Conservation (phyloP, 2,888 invertebrate species). For the Dolomedes plantarius region DNA sequence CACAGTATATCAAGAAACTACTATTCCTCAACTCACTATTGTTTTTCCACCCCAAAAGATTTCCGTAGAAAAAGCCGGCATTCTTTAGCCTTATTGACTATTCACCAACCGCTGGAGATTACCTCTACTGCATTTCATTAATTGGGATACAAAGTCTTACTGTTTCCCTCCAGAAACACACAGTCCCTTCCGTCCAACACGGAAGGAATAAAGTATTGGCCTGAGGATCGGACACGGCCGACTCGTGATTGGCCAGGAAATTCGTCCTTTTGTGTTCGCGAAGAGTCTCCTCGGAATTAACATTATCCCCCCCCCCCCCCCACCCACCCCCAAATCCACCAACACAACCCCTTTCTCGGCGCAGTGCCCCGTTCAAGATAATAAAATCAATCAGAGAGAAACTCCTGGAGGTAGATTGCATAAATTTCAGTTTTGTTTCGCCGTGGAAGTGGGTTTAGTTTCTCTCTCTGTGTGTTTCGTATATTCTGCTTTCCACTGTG, state of each 20-base stretch:
- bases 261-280: constrained; percentile 4
- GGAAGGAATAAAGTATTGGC: constrained; percentile 8
- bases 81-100: background rate
- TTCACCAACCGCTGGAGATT: background rate
- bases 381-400: constrained; percentile 2
- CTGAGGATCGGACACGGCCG: background rate
- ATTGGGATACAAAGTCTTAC: background rate
- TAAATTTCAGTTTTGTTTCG: too few relatives aligned
- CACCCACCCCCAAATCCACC: background rate
- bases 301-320: background rate
- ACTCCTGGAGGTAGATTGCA: background rate
- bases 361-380: too few relatives aligned
- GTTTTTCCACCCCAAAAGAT: too few relatives aligned
- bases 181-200: background rate
- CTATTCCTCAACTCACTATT: too few relatives aligned
- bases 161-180: background rate
- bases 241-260: background rate
- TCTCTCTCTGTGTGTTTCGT: too few relatives aligned
- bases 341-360: background rate
- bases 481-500: too few relatives aligned
- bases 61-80: too few relatives aligned
- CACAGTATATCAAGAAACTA: too few relatives aligned
- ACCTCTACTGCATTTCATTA: background rate
- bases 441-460: too few relatives aligned
- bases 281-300: background rate